These are phyloP conservation scores for Crocuta crocuta DNA, from an alignment of 2,113 vertebrate species.

Conservation along the genomic window DNA sequence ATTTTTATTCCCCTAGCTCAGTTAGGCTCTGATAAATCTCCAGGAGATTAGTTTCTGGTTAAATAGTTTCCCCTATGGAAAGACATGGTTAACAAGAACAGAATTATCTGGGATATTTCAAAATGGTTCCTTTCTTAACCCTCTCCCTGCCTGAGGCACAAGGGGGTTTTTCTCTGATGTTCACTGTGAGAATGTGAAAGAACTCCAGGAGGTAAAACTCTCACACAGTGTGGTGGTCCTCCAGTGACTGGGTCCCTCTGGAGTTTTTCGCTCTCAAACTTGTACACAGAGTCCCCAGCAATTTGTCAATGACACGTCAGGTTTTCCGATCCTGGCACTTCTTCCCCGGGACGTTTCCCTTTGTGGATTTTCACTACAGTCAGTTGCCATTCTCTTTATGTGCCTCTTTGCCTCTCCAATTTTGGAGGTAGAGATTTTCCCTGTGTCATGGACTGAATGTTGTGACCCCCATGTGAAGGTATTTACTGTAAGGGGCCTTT, in stretches of 20 bases:
- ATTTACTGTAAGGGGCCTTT: neutral
- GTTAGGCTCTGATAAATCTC: neutral
- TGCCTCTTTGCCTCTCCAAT: neutral
- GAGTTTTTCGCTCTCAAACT: neutral
- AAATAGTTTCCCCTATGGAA: neutral
- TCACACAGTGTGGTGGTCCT: neutral
- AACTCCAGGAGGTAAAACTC: neutral
- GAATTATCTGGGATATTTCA: neutral
- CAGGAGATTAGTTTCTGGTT: neutral
- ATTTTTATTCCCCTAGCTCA: neutral
- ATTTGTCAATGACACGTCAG: neutral
- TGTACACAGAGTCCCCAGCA: neutral
- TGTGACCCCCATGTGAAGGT: neutral
- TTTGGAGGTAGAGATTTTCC: neutral
- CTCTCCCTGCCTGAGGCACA: neutral
- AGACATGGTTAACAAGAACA: too few relatives aligned
- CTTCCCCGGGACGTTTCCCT: neutral
- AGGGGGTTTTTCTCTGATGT: neutral
- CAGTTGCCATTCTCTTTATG: neutral
- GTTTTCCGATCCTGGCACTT: neutral
- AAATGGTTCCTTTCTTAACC: neutral
- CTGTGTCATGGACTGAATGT: neutral
- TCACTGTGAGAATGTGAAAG: neutral
- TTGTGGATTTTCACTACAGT: neutral
- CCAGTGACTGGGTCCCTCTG: neutral